Evolutionary conservation across 2,888 invertebrate species (phyloP).

Genomic region (Bombylius discolor): DNA sequence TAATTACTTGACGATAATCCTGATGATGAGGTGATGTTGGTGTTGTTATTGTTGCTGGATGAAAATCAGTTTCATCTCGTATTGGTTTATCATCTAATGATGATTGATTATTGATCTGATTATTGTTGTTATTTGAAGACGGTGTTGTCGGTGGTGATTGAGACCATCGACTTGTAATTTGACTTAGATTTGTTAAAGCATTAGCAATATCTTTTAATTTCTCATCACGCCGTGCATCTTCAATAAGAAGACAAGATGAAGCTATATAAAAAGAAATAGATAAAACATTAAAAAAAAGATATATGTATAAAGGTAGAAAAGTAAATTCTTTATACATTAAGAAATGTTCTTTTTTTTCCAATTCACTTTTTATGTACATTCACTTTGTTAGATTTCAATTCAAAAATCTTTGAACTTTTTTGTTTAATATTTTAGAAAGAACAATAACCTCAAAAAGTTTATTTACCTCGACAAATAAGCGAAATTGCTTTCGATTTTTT

Average conservation of each 20-base stretch:
- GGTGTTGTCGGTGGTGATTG: conserved; percentile 44
- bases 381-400: no score
- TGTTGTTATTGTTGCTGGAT: conserved; percentile 5
- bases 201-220: conserved; percentile 73
- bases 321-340: no score
- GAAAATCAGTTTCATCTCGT: conserved; percentile 35
- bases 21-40: conserved; percentile 7
- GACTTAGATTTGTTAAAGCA: conserved; percentile 58
- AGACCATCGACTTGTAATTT: conserved; percentile 37
- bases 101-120: conserved; percentile 14
- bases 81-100: conserved; percentile 27
- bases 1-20: conserved; percentile 13
- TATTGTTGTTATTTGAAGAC: conserved; percentile 37
- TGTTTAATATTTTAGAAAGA: no score
- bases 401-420: no score
- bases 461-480: no score
- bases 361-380: no score
- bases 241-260: conserved; percentile 32
- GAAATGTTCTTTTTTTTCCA: no score
- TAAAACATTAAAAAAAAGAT: neutral
- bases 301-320: no score
- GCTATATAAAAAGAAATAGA: conserved; percentile 19
- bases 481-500: no score
- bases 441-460: no score
- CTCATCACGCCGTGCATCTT: conserved; percentile 47